These are phyloP conservation scores for Sphinx pinastri DNA, from an alignment of 2,888 invertebrate genomes.

Conservation along the genomic window DNA sequence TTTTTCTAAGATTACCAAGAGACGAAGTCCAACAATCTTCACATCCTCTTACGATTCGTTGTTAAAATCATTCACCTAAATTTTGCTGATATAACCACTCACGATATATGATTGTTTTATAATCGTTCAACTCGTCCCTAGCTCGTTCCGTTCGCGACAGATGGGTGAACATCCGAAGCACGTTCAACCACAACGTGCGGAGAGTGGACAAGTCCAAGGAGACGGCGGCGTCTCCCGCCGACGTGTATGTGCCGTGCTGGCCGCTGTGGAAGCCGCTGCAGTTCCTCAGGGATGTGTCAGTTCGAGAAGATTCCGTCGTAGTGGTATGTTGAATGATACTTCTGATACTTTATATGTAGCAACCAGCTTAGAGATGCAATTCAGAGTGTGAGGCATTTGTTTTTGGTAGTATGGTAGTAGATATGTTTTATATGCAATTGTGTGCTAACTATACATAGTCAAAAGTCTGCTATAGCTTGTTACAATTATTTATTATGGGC, in stretches of 20 bases:
- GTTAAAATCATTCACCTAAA: too few species aligned
- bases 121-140: constrained; percentile 35
- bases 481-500: too few species aligned
- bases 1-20: too few species aligned
- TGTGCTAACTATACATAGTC: too few species aligned
- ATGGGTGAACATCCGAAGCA: constrained; percentile 78
- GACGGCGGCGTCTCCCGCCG: constrained; percentile 51
- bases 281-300: constrained; percentile 60
- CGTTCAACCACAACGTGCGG: constrained; percentile 73
- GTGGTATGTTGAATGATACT: constrained; percentile 44
- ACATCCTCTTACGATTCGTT: too few species aligned
- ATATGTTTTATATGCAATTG: neutral
- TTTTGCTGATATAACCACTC: too few species aligned
- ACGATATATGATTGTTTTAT: too few species aligned
- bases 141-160: constrained; percentile 74
- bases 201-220: constrained; percentile 65
- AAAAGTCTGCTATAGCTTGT: too few species aligned
- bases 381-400: neutral
- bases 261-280: constrained; percentile 75
- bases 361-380: too few species aligned
- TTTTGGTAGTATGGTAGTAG: neutral
- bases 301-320: constrained; percentile 53
- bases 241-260: constrained; percentile 74
- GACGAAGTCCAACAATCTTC: too few species aligned
- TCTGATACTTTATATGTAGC: neutral